These are phyloP conservation scores for Luidia sarsii DNA, from an alignment of 53 echinoderm and acorn worm species.

Conservation along the genomic window DNA sequence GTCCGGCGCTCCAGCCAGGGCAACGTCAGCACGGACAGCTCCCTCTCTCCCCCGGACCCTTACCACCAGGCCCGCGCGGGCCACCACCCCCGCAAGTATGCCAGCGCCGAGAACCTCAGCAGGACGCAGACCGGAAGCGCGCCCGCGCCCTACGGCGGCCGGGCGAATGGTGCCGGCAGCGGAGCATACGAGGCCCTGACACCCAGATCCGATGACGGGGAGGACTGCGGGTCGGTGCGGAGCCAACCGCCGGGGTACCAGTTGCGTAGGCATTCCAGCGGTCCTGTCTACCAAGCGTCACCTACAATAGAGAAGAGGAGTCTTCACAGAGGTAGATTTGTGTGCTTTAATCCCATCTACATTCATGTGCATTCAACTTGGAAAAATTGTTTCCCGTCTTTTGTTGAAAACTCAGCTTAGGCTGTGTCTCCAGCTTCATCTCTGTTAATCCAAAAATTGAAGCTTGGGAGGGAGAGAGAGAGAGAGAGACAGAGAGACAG, in stretches of 20 bases:
- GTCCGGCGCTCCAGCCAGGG: constrained; percentile 58
- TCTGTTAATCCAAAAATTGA: no score
- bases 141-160: background rate
- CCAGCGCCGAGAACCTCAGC: constrained; percentile 47
- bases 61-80: background rate
- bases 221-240: background rate
- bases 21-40: constrained; percentile 13
- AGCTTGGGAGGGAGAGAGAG: no score
- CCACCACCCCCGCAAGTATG: constrained; percentile 21
- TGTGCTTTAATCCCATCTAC: no score
- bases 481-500: no score
- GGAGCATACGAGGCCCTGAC: background rate
- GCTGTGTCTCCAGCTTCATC: no score
- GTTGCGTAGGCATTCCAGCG: constrained; percentile 75
- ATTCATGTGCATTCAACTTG: no score
- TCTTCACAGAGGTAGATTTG: constrained; percentile 74
- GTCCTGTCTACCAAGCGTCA: constrained; percentile 53
- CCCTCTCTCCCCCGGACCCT: background rate
- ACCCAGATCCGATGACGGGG: constrained; percentile 62
- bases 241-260: constrained; percentile 49
- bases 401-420: no score
- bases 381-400: no score
- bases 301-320: constrained; percentile 37
- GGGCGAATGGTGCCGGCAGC: background rate
- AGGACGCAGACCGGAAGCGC: background rate